These are phyloP conservation scores for Byasa hedistus DNA, from an alignment of 2,888 invertebrate species.

Conservation along the genomic window DNA sequence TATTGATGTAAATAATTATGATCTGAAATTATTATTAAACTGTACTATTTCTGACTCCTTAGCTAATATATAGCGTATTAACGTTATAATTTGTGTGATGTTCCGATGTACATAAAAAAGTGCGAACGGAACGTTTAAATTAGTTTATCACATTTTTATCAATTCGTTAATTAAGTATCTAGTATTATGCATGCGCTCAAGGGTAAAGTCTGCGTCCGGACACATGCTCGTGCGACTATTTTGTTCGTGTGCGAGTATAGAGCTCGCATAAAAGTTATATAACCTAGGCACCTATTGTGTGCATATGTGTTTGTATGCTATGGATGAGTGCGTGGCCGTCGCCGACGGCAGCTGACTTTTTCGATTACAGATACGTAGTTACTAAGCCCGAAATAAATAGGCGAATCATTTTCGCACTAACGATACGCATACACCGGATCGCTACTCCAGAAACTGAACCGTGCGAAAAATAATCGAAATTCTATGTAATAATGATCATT, in stretches of 20 bases:
- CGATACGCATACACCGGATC: constrained; percentile 48
- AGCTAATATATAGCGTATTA: too few species aligned
- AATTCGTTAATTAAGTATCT: constrained; percentile 75
- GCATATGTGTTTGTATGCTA: constrained; percentile 49
- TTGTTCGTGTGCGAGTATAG: constrained; percentile 44
- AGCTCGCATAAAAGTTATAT: constrained; percentile 40
- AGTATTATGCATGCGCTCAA: constrained; percentile 72
- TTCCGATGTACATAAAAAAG: too few species aligned
- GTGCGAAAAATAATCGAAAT: neutral
- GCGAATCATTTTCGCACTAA: constrained; percentile 68
- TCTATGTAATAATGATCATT: neutral
- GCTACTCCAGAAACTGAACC: neutral
- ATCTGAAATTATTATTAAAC: too few species aligned
- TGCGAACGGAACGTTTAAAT: constrained; percentile 47
- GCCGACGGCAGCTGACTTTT: constrained; percentile 66
- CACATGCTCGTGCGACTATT: constrained; percentile 54
- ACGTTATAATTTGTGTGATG: too few species aligned
- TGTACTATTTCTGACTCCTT: too few species aligned
- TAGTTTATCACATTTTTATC: constrained; percentile 73
- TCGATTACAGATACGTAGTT: constrained; percentile 69
- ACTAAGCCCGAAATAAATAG: constrained; percentile 75
- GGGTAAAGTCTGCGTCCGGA: constrained; percentile 72
- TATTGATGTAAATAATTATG: too few species aligned
- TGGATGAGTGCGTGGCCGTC: constrained; percentile 56
- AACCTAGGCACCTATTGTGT: constrained; percentile 65